These are phyloP conservation scores for Loris lydekkerianus DNA, from an alignment of 2,797 vertebrate genomes.

Conservation along the genomic window DNA sequence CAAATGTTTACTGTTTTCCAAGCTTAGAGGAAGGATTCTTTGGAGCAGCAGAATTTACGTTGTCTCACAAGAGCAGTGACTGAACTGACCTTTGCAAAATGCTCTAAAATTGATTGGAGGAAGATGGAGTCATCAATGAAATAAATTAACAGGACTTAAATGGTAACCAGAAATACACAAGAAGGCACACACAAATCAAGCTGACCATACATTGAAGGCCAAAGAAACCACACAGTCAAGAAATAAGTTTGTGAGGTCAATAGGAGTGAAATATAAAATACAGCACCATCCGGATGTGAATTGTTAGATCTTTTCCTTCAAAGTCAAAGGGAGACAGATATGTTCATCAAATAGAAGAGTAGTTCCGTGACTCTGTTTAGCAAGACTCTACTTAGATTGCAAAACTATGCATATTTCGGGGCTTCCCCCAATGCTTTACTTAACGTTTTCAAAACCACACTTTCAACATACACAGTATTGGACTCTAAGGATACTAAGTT, in stretches of 20 bases:
- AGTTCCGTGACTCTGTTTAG: neutral
- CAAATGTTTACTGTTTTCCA: slow-evolving; percentile 47
- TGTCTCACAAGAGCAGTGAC: slow-evolving; percentile 11
- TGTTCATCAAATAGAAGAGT: neutral
- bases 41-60: slow-evolving; percentile 44
- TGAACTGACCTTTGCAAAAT: slow-evolving; percentile 71
- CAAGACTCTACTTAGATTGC: neutral
- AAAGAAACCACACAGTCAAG: neutral
- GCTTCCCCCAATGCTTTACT: neutral
- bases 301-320: neutral
- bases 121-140: slow-evolving; percentile 46
- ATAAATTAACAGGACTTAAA: slow-evolving; percentile 41
- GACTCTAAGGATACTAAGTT: neutral
- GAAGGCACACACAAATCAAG: neutral
- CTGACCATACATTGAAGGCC: neutral
- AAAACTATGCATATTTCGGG: neutral
- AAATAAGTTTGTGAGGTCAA: neutral
- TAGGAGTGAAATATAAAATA: slow-evolving; percentile 4
- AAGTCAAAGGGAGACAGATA: neutral
- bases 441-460: neutral
- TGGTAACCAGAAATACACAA: slow-evolving; percentile 17
- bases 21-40: neutral
- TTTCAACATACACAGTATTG: neutral
- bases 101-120: slow-evolving; percentile 30
- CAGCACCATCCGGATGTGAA: neutral